phyloP scores from a whole-genome alignment of 1,140 invertebrate genomes.

The Hypsibius dujardini region DNA sequence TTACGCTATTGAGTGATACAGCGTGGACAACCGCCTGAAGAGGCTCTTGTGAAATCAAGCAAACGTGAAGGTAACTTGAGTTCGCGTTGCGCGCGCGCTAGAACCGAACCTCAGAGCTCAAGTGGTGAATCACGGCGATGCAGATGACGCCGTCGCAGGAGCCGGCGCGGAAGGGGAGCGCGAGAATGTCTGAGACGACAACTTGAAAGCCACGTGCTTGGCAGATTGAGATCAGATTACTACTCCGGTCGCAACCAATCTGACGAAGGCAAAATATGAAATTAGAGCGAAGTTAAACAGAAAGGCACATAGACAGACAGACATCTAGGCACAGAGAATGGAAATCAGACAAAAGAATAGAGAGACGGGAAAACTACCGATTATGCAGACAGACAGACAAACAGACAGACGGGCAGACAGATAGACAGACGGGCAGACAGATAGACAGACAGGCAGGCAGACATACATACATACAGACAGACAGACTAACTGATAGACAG shows the following conservation, averaged over 20 bases:
- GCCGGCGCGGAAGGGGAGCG: slow-evolving; percentile 72
- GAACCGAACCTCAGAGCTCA: slow-evolving; percentile 50
- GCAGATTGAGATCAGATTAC: slow-evolving; percentile 51
- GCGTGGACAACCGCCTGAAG: not conserved
- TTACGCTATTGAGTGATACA: not conserved
- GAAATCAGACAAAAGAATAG: slow-evolving; percentile 13
- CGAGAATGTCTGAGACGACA: slow-evolving; percentile 67
- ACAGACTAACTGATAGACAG: no score
- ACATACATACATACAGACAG: no score
- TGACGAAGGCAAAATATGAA: slow-evolving; percentile 30
- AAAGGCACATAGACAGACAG: not conserved
- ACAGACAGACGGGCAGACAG: no score
- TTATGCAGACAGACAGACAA: not conserved
- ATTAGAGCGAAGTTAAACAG: not conserved
- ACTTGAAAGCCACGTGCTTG: slow-evolving; percentile 38
- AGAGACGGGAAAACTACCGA: slow-evolving; percentile 17
- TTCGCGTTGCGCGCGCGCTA: no score
- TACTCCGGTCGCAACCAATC: slow-evolving; percentile 68
- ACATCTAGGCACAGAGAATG: not conserved
- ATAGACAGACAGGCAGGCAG: no score
- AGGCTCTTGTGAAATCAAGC: not conserved
- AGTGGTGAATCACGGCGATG: slow-evolving; percentile 84
- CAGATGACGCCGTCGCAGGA: slow-evolving; percentile 83
- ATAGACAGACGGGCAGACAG: no score
- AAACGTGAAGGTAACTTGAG: no score